Base-by-base conservation (phyloP, 2,888 invertebrate genomes). In the Drosophila sordidula region DNA sequence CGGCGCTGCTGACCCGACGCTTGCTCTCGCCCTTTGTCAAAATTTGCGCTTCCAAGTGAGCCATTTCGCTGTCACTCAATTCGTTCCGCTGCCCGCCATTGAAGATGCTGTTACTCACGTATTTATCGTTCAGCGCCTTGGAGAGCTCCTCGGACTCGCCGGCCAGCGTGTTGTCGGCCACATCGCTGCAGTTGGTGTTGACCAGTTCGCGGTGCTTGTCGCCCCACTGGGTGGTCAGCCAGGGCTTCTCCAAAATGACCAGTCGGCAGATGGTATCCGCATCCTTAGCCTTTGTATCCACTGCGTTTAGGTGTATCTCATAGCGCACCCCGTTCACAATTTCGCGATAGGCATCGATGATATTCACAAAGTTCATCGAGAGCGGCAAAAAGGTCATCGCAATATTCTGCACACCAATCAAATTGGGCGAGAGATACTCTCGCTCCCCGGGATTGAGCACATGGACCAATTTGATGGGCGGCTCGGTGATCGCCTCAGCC, bases 151-250 rank as follows among this genome's bases (percentile, higher is more conserved):
- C 74, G 44, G 73, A 39, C 22, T 81, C 78, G 8, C 65, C 66
- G 42, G 49, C 25, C 42, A 75, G 14, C 4, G 78, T 59, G 56
- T 86, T 87, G 3, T 64, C 78, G 14, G 72, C 76, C 51, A 93
- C 92, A 49, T 92, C 91, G 1, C 95, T 95, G 86, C 95, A 95
- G 84, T 96, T 96, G 78, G 95, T 95, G 25, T 93, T 92, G 49
- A 94, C 90, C 61, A 96, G 93, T 12, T 94, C 93, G 84, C 95
- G 94, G 46, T 93, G 93, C 89, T 94, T 94, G 49, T 93, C 93
- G 34, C 94, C 94, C 90, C 93, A 93, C 12, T 93, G 89, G 55
- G 93, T 92, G 84, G 93, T 93, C 26, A 94, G 88, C 95, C 95
- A 95, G 1, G 95, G 95, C 82, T 95, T 94, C 88, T 95, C 95